Evolutionary conservation across 2,113 vertebrate genomes (phyloP), one percentile per base, ranked within the genome.

Genomic region (Haemorhous mexicanus): DNA sequence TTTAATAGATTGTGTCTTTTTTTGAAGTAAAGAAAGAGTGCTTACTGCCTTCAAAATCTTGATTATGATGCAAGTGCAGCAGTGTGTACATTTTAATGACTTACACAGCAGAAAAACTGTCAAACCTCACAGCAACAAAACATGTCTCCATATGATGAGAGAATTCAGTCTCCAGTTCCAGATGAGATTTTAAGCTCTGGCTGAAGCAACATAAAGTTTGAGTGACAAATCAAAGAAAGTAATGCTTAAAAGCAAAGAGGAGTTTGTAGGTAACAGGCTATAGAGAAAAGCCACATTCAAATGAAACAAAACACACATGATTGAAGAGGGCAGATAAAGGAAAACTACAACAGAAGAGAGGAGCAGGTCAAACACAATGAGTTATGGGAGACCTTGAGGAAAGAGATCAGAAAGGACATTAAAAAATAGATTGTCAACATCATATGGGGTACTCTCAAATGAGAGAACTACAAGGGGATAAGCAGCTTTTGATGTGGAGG

Each of bases 401-500:
- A 95, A 78, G 74, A 93, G 89, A 97, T 97, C 90, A 96, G 87
- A 97, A 90, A 75, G 63, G 67, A 96, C 76, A 90, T 90, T 63
- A 95, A 86, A 93, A 96, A 93, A 92, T 87, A 70, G 16, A 84
- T 86, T 95, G 92, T 83, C 90, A 92, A 43, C 84, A 78, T 96
- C 88, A 89, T 94, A 95, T 91, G 88, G 84, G 81, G 87, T 96
- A 63, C 87, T 97, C 84, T 95, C 76, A 94, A 95, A 96, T 95
- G 84, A 96, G 52, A 97, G 87, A 94, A 23, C 89, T 97, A 87
- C 93, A 96, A 96, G 92, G 91, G 94, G 87, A 95, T 93, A 62
- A 93, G 84, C 91, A 67, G 91, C 92, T 93, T 97, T 97, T 97
- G 96, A 97, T 97, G 95, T 95, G 59, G 79, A 44, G 55, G 66